Base-by-base conservation (phyloP, 2,797 vertebrate species). In the Rhinogobio ventralis region DNA sequence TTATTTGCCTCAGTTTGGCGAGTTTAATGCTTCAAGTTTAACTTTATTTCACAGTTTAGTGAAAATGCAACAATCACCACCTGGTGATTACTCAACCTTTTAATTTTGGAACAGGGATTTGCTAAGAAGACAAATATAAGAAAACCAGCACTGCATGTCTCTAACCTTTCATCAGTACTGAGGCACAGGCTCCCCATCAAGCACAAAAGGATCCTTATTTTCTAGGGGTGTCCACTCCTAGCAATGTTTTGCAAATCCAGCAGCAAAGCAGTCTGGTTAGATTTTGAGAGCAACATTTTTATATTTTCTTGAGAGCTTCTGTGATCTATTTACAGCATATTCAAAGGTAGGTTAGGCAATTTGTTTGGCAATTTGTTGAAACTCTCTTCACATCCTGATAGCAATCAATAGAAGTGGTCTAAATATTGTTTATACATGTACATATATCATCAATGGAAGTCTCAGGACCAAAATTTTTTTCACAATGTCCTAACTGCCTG, bases 21-120 rank as follows among this genome's bases (percentile, higher is more conserved):
- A 77, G 62, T 83, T 76, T 77, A 64, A 83, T 69, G 82, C 49
- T 17, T 77, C 64, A 36, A 66, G 30, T 83, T 83, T 83, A 73
- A 72, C n/a, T 39, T 72, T 81, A 71, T 72, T 81, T 81, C 79
- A 83, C 45, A 74, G 46, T 83, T 83, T 83, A 67, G 33, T 42
- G 73, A 19, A 68, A 76, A 62, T 13, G 19, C 19, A 45, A 33
- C 45, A 25, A 51, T 83, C 45, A 23, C 81, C 71, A 66, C 57
- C 81, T 75, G 81, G 71, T 74, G 81, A 74, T 39, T 74, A 30
- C 42, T 82, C 69, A 64, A n/a, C 36, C 69, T 73, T 82, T 74
- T 64, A 60, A 82, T 74, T 82, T 82, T 73, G 45, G 10, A 73
- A 74, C 55, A 82, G 69, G 69, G 42, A 64, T 74, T 82, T 73